Evolutionary conservation across 1,140 invertebrate species (phyloP), one percentile per base, ranked within the genome.

Genomic region (Arctopsyche grandis): DNA sequence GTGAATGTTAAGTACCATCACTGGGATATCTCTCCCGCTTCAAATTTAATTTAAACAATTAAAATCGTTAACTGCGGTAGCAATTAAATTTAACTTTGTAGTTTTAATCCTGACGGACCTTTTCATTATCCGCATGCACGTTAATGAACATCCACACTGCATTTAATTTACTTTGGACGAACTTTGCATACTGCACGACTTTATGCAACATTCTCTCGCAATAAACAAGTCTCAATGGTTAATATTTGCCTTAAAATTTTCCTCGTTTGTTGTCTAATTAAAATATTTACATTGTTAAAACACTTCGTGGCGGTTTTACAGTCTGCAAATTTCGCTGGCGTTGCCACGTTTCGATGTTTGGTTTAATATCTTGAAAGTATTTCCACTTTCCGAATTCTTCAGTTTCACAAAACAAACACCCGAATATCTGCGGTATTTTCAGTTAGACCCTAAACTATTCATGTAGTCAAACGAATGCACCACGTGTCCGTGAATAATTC

Each of bases 381-480:
- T 66, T 66, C 63, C 63, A 66, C 63, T 66, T 66, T 66, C 63
- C 22, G 63, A 66, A 66, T 66, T 66, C 63, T 66, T 66, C 24
- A 22, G 22, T 66, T 66, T 16, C 63, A 66, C 19, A 66, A 66
- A 29, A 22, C 24, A 63, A 9, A 52, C 16, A 22, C 21, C 5
- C 63, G 63, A 14, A 66, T 66, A 29, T 66, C 1, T 66, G 16
- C 48, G 63, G 63, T 66, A 66, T 66, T 66, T 66, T 66, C 26
- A 21, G 16, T 1, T 16, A 29, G 21, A 26, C 63, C 19, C 21
- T 66, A 66, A 66, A 66, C 21, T 66, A 66, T 66, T 66, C 63
- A 66, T 66, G 63, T 66, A 66, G 63, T 66, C 63, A 66, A 66
- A 66, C 63, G 63, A 66, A 66, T 66, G 63, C 63, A 66, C 21